phyloP scores from a whole-genome alignment of 2,113 vertebrate genomes.

The Pedetes capensis region DNA sequence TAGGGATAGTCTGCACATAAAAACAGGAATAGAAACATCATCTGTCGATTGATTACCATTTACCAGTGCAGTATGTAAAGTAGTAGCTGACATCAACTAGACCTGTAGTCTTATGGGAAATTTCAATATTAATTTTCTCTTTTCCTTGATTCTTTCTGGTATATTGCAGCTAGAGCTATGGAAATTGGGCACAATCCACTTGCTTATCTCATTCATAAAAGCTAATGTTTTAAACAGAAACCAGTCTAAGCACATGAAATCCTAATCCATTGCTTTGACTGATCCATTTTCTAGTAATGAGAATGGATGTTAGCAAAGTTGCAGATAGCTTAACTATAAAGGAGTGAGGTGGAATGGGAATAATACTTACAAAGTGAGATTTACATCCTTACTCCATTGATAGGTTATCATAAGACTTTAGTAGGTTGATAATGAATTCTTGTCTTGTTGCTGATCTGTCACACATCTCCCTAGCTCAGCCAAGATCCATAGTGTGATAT shows the following conservation, averaged over 20 bases:
- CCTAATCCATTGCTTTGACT: background rate
- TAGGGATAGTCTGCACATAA: slow-evolving; percentile 51
- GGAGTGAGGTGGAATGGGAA: background rate
- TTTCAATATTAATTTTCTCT: slow-evolving; percentile 65
- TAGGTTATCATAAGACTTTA: background rate
- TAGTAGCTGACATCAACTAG: background rate
- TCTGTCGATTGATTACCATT: slow-evolving; percentile 51
- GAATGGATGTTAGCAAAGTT: slow-evolving; percentile 35
- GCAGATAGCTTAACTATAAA: background rate
- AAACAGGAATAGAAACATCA: slow-evolving; percentile 55
- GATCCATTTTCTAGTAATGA: slow-evolving; percentile 41
- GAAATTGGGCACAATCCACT: background rate
- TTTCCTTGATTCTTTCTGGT: slow-evolving; percentile 7
- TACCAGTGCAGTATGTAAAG: slow-evolving; percentile 48
- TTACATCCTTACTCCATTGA: background rate
- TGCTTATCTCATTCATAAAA: slow-evolving; percentile 39
- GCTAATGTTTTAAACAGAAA: background rate
- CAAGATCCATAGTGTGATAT: background rate
- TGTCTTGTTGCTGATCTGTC: background rate
- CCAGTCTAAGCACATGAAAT: background rate
- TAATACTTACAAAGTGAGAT: background rate
- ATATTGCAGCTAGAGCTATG: background rate
- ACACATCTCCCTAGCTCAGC: background rate
- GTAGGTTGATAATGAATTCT: slow-evolving; percentile 23
- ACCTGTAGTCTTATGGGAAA: slow-evolving; percentile 5